These are phyloP conservation scores for Poeciliopsis infans DNA, from an alignment of 2,797 vertebrate species.

Conservation along the genomic window DNA sequence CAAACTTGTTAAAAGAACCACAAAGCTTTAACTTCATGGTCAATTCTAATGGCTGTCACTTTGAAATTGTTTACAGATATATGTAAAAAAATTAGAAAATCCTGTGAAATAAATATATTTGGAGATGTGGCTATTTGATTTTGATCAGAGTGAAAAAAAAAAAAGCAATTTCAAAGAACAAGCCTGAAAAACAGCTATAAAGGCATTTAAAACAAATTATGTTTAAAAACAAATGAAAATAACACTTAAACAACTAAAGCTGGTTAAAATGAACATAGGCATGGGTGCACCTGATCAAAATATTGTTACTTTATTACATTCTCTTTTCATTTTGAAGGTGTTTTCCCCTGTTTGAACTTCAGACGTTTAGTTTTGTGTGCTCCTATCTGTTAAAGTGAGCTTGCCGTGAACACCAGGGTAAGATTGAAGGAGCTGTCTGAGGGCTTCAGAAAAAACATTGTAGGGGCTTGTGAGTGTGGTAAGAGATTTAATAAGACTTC, in stretches of 20 bases:
- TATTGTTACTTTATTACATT: neutral
- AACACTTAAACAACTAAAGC: neutral
- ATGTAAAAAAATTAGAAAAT: neutral
- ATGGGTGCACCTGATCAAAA: neutral
- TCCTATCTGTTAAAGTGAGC: neutral
- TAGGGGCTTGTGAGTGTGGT: neutral
- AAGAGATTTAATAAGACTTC: neutral
- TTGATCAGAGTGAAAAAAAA: neutral
- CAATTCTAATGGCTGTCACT: neutral
- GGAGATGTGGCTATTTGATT: neutral
- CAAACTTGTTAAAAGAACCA: neutral
- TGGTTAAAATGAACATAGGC: neutral
- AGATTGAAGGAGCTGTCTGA: neutral
- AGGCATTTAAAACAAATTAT: too few relatives aligned
- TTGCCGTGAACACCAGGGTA: neutral
- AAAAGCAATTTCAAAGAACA: neutral
- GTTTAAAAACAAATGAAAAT: neutral
- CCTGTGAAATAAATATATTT: neutral
- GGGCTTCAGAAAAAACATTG: neutral
- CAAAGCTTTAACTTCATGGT: neutral
- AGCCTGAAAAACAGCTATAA: neutral
- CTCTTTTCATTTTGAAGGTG: neutral
- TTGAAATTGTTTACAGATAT: neutral
- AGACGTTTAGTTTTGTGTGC: neutral
- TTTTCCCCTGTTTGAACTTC: neutral